Percentiles rank a stretch among this genome's conserved stretches.
Conservation (phyloP, 2,113 vertebrate species). For the Actinemys pallida region DNA sequence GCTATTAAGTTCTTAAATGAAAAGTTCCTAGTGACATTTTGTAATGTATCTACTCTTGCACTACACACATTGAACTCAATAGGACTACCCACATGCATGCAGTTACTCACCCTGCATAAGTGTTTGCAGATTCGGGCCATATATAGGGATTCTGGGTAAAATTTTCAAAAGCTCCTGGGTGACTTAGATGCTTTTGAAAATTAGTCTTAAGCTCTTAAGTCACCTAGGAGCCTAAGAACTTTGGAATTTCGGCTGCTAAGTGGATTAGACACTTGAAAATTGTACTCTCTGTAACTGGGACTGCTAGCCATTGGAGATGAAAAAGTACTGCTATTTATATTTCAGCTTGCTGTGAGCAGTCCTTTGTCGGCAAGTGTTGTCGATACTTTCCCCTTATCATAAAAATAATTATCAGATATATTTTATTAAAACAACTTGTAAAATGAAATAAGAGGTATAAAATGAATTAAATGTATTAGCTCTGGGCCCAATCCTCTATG, state of each 20-base stretch:
- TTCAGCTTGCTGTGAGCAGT: not conserved
- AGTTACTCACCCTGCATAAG: not conserved
- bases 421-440: conserved; percentile 17
- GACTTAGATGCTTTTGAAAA: not conserved
- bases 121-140: not conserved
- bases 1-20: not conserved
- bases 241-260: not conserved
- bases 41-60: not conserved
- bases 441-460: not conserved
- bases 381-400: not conserved
- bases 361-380: not conserved
- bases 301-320: not conserved
- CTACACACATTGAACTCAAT: not conserved
- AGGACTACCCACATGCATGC: not conserved
- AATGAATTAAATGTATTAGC: not conserved
- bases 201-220: not conserved
- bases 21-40: not conserved
- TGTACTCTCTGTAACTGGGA: not conserved
- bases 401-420: not conserved
- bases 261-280: not conserved
- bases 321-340: not conserved
- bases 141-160: not conserved
- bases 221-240: not conserved
- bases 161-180: not conserved
- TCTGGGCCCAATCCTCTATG: not conserved